Base-by-base conservation (phyloP, 2,888 invertebrate genomes). In the Pteria penguin region DNA sequence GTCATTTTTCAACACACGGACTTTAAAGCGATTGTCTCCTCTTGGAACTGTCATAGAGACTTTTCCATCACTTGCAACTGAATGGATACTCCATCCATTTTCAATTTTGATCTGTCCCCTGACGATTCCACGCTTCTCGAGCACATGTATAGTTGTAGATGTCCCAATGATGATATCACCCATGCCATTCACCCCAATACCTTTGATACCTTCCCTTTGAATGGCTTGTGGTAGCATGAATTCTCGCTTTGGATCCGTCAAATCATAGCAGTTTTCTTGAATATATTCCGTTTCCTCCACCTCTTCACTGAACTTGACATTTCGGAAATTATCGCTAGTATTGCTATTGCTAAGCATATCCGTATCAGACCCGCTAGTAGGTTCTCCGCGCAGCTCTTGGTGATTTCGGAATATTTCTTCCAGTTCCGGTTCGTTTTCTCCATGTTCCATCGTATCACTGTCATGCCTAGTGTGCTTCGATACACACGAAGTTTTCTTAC, bases 11-110 rank as follows among this genome's bases (percentile, higher is more conserved):
- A 88, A 67, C 14, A 89, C 83, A 72, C 84, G 81, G n/a, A 89
- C 86, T 79, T 89, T 89, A 80, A 85, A 88, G n/a, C 85, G 81
- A 75, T 88, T 88, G 65, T 87, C 87, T 67, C 89, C 87, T 60
- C 87, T 81, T 45, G 88, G 83, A 11, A 87, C 78, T 31, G 84
- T 83, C 29, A 89, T 69, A 36, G 84, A 83, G 29, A 88, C 87
- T 76, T 87, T 87, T 14, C 89, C 89, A 71, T 88, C 87, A 67
- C 84, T 82, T 1, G 88, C 82, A 4, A 89, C 85, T 2, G 87
- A 86, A 72, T 88, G 88, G 33, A 89, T 83, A 33, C 76, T 85
- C 88, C 88, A 89, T 26, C 85, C 85, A 32, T 81, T 80, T 45
- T 84, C 83, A 8, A 89, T 76, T 0, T 82, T 82, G 8, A 86